These are phyloP conservation scores for Scolopax mira DNA, from an alignment of 2,113 vertebrate species.

Conservation along the genomic window DNA sequence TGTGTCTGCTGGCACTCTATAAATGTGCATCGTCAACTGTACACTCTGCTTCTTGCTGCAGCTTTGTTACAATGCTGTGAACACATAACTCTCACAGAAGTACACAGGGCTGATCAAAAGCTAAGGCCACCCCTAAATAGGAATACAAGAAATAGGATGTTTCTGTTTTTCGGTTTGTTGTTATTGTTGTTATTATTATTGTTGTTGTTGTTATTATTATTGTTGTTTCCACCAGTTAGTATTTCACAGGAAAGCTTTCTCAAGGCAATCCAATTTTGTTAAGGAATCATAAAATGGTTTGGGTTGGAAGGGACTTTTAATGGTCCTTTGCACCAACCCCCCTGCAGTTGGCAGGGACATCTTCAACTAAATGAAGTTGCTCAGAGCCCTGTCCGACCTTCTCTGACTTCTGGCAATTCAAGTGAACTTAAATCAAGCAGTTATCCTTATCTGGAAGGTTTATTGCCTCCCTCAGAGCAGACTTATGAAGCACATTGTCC, in stretches of 20 bases:
- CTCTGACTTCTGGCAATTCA: neutral
- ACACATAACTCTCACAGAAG: fast-evolving
- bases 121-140: neutral
- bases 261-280: neutral
- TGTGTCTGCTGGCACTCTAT: neutral
- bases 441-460: neutral
- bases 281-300: neutral
- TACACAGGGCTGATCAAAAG: neutral
- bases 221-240: neutral
- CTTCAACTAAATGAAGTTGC: neutral
- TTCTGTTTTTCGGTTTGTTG: neutral
- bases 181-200: neutral
- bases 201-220: too few relatives aligned
- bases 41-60: neutral
- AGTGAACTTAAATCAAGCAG: neutral
- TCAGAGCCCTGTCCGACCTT: neutral
- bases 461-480: neutral
- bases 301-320: neutral
- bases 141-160: neutral
- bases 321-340: neutral
- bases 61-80: neutral
- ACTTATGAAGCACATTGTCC: neutral
- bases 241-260: neutral
- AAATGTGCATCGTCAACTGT: neutral
- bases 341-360: neutral